Evolutionary conservation across 2,113 vertebrate genomes (phyloP).

Genomic region (Morone saxatilis): DNA sequence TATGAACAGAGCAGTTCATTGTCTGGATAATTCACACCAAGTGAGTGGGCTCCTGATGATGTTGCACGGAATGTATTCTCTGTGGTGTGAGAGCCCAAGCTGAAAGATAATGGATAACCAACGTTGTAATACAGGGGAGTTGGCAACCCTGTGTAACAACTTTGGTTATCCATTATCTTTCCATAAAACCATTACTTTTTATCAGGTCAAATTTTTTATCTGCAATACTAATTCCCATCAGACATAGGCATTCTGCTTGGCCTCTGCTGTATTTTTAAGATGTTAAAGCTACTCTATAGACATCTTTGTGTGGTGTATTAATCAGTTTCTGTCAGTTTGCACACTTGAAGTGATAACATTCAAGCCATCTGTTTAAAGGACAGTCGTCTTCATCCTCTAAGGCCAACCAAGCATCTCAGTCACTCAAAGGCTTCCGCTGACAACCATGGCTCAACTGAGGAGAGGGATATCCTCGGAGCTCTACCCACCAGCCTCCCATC

Average conservation of each 20-base stretch:
- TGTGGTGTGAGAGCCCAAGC: no score
- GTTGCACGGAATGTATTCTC: no score
- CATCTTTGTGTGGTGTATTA: background rate
- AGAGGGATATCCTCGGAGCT: constrained; percentile 37
- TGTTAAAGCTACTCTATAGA: background rate
- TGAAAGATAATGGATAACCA: no score
- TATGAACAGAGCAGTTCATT: no score
- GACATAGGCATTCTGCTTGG: background rate
- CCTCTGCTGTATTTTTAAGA: background rate
- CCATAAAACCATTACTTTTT: no score
- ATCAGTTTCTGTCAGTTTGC: constrained; percentile 25
- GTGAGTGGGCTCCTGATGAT: no score
- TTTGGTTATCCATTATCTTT: no score
- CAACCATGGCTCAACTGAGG: constrained; percentile 44
- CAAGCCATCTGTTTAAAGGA: constrained; percentile 12
- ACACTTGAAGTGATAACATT: constrained; percentile 15
- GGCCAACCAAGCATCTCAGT: constrained; percentile 21
- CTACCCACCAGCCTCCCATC: constrained; percentile 60
- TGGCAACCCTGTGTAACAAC: no score
- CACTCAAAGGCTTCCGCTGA: constrained; percentile 36
- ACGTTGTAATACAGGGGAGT: no score
- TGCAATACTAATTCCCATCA: no score
- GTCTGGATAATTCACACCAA: no score
- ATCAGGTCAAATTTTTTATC: no score
- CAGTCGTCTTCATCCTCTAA: constrained; percentile 31